Evolutionary conservation across 2,888 invertebrate genomes (phyloP).

Genomic region (Eretmocerus hayati): DNA sequence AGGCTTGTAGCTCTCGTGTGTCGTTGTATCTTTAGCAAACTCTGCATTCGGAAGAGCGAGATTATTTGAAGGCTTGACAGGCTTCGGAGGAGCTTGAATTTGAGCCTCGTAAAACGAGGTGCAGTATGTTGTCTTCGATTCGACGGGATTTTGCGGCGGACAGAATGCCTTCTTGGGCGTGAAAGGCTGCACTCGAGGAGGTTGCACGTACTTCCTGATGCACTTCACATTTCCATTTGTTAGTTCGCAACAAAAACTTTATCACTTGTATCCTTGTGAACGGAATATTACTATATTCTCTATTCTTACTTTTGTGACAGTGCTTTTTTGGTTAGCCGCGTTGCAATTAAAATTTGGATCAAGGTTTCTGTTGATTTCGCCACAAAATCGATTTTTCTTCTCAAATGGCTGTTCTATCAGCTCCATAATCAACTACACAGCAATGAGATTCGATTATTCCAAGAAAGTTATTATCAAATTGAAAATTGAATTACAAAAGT

Average conservation of each 20-base stretch:
- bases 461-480: too few species aligned
- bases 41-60: constrained; percentile 27
- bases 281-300: too few species aligned
- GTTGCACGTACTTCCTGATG: constrained; percentile 37
- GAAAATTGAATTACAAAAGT: too few species aligned
- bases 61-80: constrained; percentile 31
- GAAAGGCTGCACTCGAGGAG: constrained; percentile 35
- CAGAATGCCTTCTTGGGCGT: constrained; percentile 32
- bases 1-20: constrained; percentile 34
- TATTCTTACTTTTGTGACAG: constrained; percentile 2
- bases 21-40: constrained; percentile 37
- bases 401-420: neutral
- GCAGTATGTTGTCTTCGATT: constrained; percentile 37
- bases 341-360: too few species aligned
- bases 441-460: too few species aligned
- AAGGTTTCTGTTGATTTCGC: too few species aligned
- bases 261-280: too few species aligned
- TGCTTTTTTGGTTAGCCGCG: constrained; percentile 10
- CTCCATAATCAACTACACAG: too few species aligned
- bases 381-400: neutral
- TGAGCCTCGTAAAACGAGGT: constrained; percentile 32
- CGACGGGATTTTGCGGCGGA: constrained; percentile 33
- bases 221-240: constrained; percentile 27
- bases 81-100: constrained; percentile 23
- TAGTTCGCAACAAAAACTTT: too few species aligned